A percentile compares a stretch with the other conserved stretches of the same genome.
Evolutionary conservation across 2,888 invertebrate genomes (phyloP).

Genomic region (Adineta ricciae): DNA sequence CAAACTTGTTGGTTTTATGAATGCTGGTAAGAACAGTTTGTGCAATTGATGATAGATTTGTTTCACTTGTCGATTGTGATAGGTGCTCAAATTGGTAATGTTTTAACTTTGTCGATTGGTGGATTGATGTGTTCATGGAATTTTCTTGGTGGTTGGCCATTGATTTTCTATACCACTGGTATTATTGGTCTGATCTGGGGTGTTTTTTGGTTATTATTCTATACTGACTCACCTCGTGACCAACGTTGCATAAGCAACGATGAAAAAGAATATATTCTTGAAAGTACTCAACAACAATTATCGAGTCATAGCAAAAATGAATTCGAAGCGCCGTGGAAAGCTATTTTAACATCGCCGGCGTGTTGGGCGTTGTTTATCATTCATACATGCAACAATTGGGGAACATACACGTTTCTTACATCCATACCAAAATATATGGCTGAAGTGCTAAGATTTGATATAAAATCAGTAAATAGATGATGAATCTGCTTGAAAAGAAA

Average conservation of each 20-base stretch:
- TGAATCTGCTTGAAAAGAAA: background rate
- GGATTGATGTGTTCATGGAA: slow-evolving; percentile 23
- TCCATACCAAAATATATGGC: slow-evolving; percentile 33
- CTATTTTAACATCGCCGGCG: slow-evolving; percentile 27
- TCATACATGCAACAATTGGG: slow-evolving; percentile 28
- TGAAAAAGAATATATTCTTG: slow-evolving; percentile 30
- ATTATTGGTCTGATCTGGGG: slow-evolving; percentile 26
- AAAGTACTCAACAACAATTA: slow-evolving; percentile 21
- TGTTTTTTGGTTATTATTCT: slow-evolving; percentile 17
- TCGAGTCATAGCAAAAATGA: slow-evolving; percentile 8
- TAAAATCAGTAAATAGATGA: slow-evolving; percentile 23
- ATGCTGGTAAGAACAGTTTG: background rate
- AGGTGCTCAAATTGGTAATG: slow-evolving; percentile 34
- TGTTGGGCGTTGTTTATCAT: slow-evolving; percentile 3
- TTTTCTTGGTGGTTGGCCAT: slow-evolving; percentile 32
- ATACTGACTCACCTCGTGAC: slow-evolving; percentile 18
- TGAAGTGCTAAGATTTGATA: slow-evolving; percentile 34
- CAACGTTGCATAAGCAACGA: slow-evolving; percentile 24
- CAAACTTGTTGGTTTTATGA: slow-evolving; percentile 27
- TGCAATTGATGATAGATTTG: background rate
- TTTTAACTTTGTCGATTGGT: slow-evolving; percentile 27
- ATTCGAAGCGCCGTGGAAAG: slow-evolving; percentile 29
- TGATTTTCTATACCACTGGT: slow-evolving; percentile 29
- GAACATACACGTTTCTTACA: slow-evolving; percentile 31
- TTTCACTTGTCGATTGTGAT: background rate